These are phyloP conservation scores for Drosophila watanabei DNA, from an alignment of 1,140 invertebrate genomes.

Conservation along the genomic window DNA sequence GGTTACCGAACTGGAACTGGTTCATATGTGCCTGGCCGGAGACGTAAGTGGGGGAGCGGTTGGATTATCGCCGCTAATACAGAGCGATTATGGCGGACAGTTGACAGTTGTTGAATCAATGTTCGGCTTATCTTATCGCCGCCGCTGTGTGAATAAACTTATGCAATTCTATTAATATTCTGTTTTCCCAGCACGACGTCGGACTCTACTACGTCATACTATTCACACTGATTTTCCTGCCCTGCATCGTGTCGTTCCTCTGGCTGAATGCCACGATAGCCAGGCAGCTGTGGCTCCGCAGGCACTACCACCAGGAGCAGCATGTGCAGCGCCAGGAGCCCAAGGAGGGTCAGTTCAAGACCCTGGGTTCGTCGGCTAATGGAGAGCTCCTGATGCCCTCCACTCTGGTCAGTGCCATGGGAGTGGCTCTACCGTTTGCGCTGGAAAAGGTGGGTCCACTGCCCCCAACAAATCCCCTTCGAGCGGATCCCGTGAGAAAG, in stretches of 20 bases:
- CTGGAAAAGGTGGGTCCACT: conserved; percentile 4
- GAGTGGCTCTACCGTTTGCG: conserved; percentile 51
- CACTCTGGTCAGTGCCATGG: conserved; percentile 52
- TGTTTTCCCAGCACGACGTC: conserved; percentile 69
- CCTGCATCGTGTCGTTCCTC: conserved; percentile 86
- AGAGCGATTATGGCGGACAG: conserved; percentile 3
- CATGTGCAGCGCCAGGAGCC: conserved; percentile 41
- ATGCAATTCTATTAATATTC: conserved; percentile 33
- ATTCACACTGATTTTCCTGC: conserved; percentile 87
- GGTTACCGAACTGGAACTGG: conserved; percentile 52
- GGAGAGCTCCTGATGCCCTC: conserved; percentile 51
- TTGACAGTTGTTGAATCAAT: conserved; percentile 30
- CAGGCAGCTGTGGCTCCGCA: conserved; percentile 85
- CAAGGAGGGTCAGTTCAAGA: conserved; percentile 20
- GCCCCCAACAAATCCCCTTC: not conserved
- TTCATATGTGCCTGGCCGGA: conserved; percentile 55
- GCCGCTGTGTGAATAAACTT: conserved; percentile 29
- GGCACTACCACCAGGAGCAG: conserved; percentile 57
- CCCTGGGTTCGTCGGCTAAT: not conserved
- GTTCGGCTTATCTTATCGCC: conserved; percentile 62
- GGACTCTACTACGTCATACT: conserved; percentile 85
- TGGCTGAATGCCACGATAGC: conserved; percentile 87
- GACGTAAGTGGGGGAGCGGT: conserved; percentile 43
- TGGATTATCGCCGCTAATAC: conserved; percentile 20
- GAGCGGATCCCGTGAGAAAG: not conserved